Evolutionary conservation across 2,113 vertebrate genomes (phyloP).

Genomic region (Carassius gibelio): DNA sequence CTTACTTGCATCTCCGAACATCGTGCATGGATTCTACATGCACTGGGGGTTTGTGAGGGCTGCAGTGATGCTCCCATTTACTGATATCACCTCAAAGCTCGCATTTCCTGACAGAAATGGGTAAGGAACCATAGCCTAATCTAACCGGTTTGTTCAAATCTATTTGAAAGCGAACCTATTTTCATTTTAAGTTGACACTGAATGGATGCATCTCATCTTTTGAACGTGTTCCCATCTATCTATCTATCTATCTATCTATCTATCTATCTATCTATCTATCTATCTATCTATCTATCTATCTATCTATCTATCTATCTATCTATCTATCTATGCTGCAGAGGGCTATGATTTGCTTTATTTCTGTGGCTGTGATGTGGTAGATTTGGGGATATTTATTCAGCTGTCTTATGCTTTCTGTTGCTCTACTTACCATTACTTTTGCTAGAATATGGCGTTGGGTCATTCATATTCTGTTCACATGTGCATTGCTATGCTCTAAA

Average conservation of each 20-base stretch:
- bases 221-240: constrained; percentile 35
- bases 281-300: constrained; percentile 30
- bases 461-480: constrained; percentile 63
- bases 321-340: constrained; percentile 29
- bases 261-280: constrained; percentile 44
- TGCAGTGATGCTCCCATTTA: constrained; percentile 42
- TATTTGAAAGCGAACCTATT: neutral
- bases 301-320: constrained; percentile 32
- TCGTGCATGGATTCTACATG: constrained; percentile 51
- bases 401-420: constrained; percentile 49
- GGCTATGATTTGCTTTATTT: constrained; percentile 25
- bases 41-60: constrained; percentile 33
- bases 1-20: constrained; percentile 29
- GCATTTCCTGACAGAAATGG: constrained; percentile 23
- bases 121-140: constrained; percentile 43
- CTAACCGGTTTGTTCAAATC: constrained; percentile 3
- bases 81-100: neutral
- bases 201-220: constrained; percentile 16
- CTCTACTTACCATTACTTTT: constrained; percentile 62
- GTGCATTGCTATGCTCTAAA: constrained; percentile 54
- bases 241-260: constrained; percentile 35
- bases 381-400: constrained; percentile 27
- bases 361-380: constrained; percentile 40
- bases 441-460: constrained; percentile 60
- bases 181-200: constrained; percentile 7